Conservation (phyloP, 2,888 invertebrate genomes). For the Eristalis pertinax region DNA sequence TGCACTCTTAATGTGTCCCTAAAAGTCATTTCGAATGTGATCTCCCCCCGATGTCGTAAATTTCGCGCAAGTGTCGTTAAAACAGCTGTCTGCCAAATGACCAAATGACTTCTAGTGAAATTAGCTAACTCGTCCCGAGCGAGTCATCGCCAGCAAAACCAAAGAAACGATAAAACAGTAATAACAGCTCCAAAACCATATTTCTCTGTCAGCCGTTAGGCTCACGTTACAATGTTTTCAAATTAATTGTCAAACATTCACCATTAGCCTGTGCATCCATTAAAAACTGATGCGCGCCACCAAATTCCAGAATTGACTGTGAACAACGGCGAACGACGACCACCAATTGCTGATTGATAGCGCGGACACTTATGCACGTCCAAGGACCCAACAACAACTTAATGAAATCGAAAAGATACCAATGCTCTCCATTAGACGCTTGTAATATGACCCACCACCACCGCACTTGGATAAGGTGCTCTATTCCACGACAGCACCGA, state of each 20-base stretch:
- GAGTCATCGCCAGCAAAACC: neutral
- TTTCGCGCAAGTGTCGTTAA: neutral
- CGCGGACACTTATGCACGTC: conserved; percentile 30
- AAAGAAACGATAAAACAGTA: neutral
- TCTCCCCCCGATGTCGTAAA: neutral
- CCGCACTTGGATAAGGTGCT: conserved; percentile 50
- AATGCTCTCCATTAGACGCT: conserved; percentile 66
- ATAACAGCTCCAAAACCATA: neutral
- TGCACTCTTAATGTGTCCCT: neutral
- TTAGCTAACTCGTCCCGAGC: neutral
- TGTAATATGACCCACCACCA: conserved; percentile 64
- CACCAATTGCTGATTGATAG: conserved; percentile 63
- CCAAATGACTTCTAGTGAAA: neutral
- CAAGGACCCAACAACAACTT: conserved; percentile 56
- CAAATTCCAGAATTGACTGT: neutral
- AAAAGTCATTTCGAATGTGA: neutral
- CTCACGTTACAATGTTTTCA: conserved; percentile 42
- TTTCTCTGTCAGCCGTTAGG: conserved; percentile 6
- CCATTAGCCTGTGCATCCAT: conserved; percentile 42
- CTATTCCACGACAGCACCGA: conserved; percentile 4
- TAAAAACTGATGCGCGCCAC: conserved; percentile 37
- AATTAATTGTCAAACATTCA: conserved; percentile 39
- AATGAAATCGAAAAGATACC: conserved; percentile 50
- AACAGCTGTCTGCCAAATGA: neutral
- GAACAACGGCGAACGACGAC: neutral